phyloP scores from a whole-genome alignment of 2,888 invertebrate genomes.

The Sphaerophoria taeniata region DNA sequence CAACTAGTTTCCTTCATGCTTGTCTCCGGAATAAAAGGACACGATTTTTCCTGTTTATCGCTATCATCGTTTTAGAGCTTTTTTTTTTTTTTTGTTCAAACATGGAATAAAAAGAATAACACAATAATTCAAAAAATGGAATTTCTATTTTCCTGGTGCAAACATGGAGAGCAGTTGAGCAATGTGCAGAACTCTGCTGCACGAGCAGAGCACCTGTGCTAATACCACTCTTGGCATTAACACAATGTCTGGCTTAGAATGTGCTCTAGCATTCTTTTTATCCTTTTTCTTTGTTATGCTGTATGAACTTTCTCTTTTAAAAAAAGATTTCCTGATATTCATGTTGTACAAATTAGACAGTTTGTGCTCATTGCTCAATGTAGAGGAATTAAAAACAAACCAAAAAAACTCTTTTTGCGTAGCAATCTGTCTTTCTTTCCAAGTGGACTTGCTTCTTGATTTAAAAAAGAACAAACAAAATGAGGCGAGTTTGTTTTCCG shows the following conservation, averaged over 20 bases:
- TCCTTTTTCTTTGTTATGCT: background rate
- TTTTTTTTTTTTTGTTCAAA: background rate
- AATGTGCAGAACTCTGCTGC: background rate
- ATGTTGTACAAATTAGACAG: conserved; percentile 2
- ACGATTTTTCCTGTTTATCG: conserved; percentile 1
- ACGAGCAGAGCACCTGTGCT: conserved; percentile 17
- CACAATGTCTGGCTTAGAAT: conserved; percentile 13
- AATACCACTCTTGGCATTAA: conserved; percentile 4
- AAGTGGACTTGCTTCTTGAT: background rate
- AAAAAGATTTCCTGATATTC: conserved; percentile 17
- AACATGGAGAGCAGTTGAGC: conserved; percentile 6
- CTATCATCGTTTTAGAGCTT: background rate
- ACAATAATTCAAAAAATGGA: conserved; percentile 16
- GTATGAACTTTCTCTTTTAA: background rate
- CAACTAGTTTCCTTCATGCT: background rate
- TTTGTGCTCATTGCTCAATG: background rate
- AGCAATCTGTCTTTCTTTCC: background rate
- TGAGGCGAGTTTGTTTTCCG: background rate
- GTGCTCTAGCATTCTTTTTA: no score
- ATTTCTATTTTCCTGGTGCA: conserved; percentile 4
- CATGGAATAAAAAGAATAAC: background rate
- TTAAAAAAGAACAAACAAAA: background rate
- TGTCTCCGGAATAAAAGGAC: conserved; percentile 1
- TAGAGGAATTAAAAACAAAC: background rate
- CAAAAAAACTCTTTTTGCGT: no score